These are phyloP conservation scores for Zoanthus sociatus DNA, from an alignment of 92 coral and sea anemone genomes.

Conservation along the genomic window DNA sequence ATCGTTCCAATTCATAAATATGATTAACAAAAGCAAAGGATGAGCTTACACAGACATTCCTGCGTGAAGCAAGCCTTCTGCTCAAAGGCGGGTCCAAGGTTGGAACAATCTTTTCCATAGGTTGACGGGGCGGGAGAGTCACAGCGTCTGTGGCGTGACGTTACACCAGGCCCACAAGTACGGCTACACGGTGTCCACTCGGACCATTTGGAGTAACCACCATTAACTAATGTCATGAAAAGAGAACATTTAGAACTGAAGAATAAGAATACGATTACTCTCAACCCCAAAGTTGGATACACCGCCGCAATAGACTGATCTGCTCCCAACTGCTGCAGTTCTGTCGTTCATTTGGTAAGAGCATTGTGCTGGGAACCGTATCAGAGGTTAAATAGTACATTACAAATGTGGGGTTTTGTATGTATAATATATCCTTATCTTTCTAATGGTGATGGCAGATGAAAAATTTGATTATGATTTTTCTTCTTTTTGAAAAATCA, in stretches of 20 bases:
- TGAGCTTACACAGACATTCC: constrained; percentile 74
- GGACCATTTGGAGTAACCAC: constrained; percentile 86
- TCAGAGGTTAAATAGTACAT: too few species aligned
- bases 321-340: too few species aligned
- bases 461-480: too few species aligned
- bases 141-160: constrained; percentile 93
- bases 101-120: constrained; percentile 93
- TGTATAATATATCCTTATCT: too few species aligned
- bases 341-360: too few species aligned
- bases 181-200: constrained; percentile 93
- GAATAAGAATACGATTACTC: too few species aligned
- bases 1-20: not conserved
- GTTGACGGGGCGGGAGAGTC: constrained; percentile 89
- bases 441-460: too few species aligned
- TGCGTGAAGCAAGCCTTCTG: constrained; percentile 81
- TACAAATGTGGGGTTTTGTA: too few species aligned
- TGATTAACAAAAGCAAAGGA: not conserved
- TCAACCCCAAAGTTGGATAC: too few species aligned
- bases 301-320: too few species aligned
- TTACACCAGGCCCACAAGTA: constrained; percentile 95
- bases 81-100: constrained; percentile 92
- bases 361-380: too few species aligned
- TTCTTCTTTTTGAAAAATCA: too few species aligned
- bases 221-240: constrained; percentile 74
- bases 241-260: not conserved